Base-by-base conservation (phyloP, 2,888 invertebrate genomes). In the Macaria notata region DNA sequence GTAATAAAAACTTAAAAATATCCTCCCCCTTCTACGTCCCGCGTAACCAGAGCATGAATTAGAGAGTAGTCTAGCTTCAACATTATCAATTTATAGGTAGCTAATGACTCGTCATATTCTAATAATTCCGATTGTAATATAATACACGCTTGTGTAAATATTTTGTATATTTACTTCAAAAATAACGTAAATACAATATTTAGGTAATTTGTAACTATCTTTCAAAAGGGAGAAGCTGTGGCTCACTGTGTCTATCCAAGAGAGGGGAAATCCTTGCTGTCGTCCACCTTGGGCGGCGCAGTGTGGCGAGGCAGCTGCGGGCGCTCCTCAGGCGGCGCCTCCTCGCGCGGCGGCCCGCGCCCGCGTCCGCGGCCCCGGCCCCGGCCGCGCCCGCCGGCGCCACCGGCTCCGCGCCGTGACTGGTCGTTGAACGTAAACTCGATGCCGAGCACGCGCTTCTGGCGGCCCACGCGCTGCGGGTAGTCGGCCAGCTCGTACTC, bases 251-350 rank as follows among this genome's bases (percentile, higher is more conserved):
- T 84, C 84, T 95, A 96, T 88, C 97, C 96, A 84, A 98, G 94
- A 82, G 97, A 97, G 72, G 98, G 98, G 92, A 98, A 98, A 91
- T 98, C 98, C 87, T 96, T 95, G 93, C 97, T 98, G 92, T 98
- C 98, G 84, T 98, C 98, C 68, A 98, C 97, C 88, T 98, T 97
- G 29, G 98, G 97, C 70, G 95, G 95, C 61, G 91, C 82, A 38
- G 75, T 81, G 63, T 73, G 73, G 61, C 84, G 82, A 63, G 78
- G 77, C 60, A 77, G 77, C 59, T 62, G 69, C 31, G 83, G 78
- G 69, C 88, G 88, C 80, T 88, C 89, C 75, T 86, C 88, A 1
- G 75, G 76, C 57, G 71, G 74, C 46, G 75, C 68, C 65, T 81
- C 84, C 66, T 83, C 88, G 49, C 84, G 86, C 68, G 83, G 84